Base-by-base conservation (phyloP, 2,113 vertebrate genomes). In the Chascanopsetta lugubris region DNA sequence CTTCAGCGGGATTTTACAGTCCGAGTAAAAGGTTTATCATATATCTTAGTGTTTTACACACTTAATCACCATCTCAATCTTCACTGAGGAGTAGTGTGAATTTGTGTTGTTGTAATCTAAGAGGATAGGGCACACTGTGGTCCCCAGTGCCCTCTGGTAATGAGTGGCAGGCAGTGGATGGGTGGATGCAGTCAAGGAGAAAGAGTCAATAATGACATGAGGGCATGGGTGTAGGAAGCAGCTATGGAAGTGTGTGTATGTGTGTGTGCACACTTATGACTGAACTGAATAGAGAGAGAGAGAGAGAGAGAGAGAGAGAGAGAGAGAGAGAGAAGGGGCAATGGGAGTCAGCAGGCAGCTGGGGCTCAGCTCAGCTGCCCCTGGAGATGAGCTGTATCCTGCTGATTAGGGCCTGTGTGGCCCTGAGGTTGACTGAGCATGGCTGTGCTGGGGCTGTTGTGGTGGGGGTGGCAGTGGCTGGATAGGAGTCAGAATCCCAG, bases 341-440 rank as follows among this genome's bases (percentile, higher is more conserved):
- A 54, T 80, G 63, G 65, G 82, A 90, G 81, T 85, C 88, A 87
- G 72, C 80, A 86, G 71, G 83, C 88, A 85, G 85, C 87, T 90
- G 85, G 69, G 79, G 61, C 80, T 72, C 49, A 43, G 59, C 70
- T 69, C 40, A 18, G 57, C 64, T 72, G 76, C 73, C 86, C 75
- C 80, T 60, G 46, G 88, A 90, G 90, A 89, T 82, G 48, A 58
- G 85, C 85, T 90, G 89, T 55, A 91, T 92, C 89, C 85, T 90
- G 85, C 82, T 92, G 91, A 92, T 93, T 90, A 89, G 83, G 80
- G 83, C 81, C 75, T 68, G 68, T 81, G 76, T 80, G 83, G 72
- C 86, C 82, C 77, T 76, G 60, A 79, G 79, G 79, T 85, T 79
- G 78, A 61, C 63, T 77, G 81, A 79, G 71, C 80, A 69, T 55